Evolutionary conservation across 2,113 vertebrate species (phyloP), one percentile per base, ranked within the genome.

Genomic region (Corvus hawaiiensis): DNA sequence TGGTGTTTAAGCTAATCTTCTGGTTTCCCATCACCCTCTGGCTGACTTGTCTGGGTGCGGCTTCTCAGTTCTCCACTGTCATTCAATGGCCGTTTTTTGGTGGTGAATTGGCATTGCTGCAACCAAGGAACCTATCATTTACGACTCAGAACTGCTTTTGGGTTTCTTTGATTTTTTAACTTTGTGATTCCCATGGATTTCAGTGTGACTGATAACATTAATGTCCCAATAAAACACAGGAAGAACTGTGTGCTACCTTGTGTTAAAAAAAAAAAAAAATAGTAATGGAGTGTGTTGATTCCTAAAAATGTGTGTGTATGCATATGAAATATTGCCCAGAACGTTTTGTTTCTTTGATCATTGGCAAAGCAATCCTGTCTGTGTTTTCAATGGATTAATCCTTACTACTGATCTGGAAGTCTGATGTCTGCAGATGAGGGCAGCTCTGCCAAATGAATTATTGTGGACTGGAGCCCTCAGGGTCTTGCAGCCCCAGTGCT

Each of bases 381-480:
- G 46, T 93, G 85, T 95, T 95, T 93, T 82, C 72, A 93, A 7
- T 93, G 80, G 61, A 71, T 80, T 95, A 89, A 92, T 94, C 89
- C 89, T 59, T 5, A 18, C 89, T 88, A 39, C 79, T 80, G 94
- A 90, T 95, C 90, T 80, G 90, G 30, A 94, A 77, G 61, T 81
- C 43, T 77, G 94, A 93, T 96, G 88, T 90, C 95, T 92, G n/a
- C 49, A 76, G 54, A 76, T 80, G 55, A 84, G 51, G 37, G 55
- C 35, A 87, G 76, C 48, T 89, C 30, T 93, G 89, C 73, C 64
- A 74, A 41, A 58, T 67, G 73, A 90, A 39, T 92, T 89, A 23
- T 10, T 5, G 4, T 55, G 76, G 52, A 16, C 44, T 44, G 64
- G 44, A 92, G 76, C 76, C 76, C 46, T 78, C 4, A 3, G 76